Conservation (phyloP, 2,797 vertebrate species). For the Enteromius paludinosus region DNA sequence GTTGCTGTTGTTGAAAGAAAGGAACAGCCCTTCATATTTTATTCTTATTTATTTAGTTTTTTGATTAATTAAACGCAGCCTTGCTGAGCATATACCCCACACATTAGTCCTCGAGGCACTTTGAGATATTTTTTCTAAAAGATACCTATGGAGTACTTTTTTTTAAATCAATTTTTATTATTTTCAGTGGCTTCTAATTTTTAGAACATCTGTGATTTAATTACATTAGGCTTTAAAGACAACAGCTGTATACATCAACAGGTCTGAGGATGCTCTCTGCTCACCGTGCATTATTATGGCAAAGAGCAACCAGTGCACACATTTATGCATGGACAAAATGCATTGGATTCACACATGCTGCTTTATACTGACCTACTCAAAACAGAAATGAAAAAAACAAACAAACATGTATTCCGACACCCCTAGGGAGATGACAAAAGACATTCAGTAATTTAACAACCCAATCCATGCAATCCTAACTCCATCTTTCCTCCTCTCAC, state of each 20-base stretch:
- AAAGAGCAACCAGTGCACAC: background rate
- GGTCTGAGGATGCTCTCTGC: background rate
- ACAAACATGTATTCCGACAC: background rate
- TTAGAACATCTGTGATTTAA: background rate
- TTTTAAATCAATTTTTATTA: background rate
- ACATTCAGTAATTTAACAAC: constrained; percentile 14
- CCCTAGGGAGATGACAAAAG: background rate
- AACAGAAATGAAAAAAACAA: background rate
- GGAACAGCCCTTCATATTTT: no score
- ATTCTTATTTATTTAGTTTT: background rate
- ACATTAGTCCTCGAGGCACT: no score
- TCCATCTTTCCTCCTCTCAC: constrained; percentile 3
- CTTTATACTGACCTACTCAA: background rate
- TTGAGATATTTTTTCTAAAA: background rate
- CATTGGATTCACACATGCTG: background rate
- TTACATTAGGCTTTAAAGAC: background rate
- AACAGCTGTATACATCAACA: background rate
- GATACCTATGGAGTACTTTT: background rate
- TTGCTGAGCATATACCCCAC: no score
- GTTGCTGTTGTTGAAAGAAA: background rate
- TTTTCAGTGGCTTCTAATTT: background rate
- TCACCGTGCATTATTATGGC: background rate
- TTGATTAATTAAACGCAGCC: constrained; percentile 8
- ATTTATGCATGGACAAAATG: background rate
- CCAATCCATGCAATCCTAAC: constrained; percentile 3